Percentiles rank a stretch among this genome's conserved stretches.
Conservation (phyloP, 2,888 invertebrate species). For the Lycaena phlaeas region DNA sequence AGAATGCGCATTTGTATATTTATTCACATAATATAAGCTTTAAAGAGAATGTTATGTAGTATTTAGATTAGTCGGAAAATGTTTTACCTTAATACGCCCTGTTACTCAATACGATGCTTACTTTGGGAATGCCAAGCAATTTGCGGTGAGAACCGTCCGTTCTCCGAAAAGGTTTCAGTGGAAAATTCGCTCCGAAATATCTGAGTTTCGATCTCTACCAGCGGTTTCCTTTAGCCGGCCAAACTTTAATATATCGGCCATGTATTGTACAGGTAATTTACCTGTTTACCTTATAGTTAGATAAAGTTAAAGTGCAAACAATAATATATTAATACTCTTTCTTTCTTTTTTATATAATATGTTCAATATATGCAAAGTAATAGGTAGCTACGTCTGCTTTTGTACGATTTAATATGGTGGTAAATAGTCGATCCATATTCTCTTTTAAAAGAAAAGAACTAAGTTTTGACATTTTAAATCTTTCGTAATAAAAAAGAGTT, state of each 20-base stretch:
- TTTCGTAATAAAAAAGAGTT: too few relatives aligned
- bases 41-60: background rate
- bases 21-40: background rate
- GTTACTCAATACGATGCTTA: conserved; percentile 16
- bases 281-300: too few relatives aligned
- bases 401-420: too few relatives aligned
- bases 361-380: too few relatives aligned
- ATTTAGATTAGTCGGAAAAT: conserved; percentile 5
- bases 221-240: background rate
- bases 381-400: too few relatives aligned
- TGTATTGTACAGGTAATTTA: background rate
- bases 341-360: too few relatives aligned
- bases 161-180: conserved; percentile 18
- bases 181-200: conserved; percentile 13
- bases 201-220: conserved; percentile 2
- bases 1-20: background rate
- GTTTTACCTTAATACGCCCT: conserved; percentile 13
- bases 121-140: conserved; percentile 14
- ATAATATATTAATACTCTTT: too few relatives aligned
- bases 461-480: too few relatives aligned
- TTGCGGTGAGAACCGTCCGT: conserved; percentile 15
- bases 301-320: too few relatives aligned
- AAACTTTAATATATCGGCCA: background rate
- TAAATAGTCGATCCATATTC: too few relatives aligned
- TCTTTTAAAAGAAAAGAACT: too few relatives aligned